Conservation (phyloP, 2,888 invertebrate genomes). For the Microplitis deprimator region DNA sequence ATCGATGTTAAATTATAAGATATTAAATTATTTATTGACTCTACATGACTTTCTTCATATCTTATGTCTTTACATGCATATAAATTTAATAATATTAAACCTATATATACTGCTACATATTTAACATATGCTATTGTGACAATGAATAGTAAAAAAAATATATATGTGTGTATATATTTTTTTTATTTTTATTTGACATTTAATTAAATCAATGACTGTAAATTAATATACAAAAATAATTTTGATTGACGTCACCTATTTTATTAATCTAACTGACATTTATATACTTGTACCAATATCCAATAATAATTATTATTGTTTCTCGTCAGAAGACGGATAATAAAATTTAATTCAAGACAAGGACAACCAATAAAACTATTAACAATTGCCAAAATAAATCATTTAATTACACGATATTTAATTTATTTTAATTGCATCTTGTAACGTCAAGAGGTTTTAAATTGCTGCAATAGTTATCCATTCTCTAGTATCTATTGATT, state of each 20-base stretch:
- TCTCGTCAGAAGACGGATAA: background rate
- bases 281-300: slow-evolving; percentile 17
- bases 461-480: background rate
- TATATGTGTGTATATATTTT: background rate
- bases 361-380: background rate
- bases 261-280: slow-evolving; percentile 8
- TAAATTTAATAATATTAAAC: slow-evolving; percentile 10
- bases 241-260: slow-evolving; percentile 4
- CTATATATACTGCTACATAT: background rate
- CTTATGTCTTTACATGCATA: slow-evolving; percentile 24
- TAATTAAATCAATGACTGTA: background rate
- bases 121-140: background rate
- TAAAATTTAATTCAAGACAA: background rate
- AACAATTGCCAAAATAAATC: background rate
- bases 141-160: background rate
- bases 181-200: background rate
- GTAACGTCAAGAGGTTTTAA: background rate
- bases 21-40: slow-evolving; percentile 37
- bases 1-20: slow-evolving; percentile 42
- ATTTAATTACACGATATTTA: slow-evolving; percentile 3
- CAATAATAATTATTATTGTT: slow-evolving; percentile 9
- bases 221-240: slow-evolving; percentile 5
- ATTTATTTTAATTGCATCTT: slow-evolving; percentile 6
- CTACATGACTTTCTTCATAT: slow-evolving; percentile 23
- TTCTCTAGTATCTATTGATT: background rate